Conservation (phyloP, 2,888 invertebrate genomes). For the Prosapia bicincta region DNA sequence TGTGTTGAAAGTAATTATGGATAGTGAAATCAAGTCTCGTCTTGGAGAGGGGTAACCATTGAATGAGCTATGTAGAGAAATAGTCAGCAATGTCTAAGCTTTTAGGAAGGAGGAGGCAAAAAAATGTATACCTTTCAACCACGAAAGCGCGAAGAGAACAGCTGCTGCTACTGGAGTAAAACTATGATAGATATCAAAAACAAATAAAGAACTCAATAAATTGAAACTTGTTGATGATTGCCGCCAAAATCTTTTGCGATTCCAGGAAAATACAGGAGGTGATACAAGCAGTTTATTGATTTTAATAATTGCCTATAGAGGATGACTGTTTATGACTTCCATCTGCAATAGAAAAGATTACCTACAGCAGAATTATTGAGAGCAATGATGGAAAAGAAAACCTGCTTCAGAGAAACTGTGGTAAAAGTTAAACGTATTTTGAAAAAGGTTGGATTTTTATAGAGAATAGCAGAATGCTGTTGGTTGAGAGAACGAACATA, state of each 20-base stretch:
- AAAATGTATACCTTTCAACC: not conserved
- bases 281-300: not conserved
- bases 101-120: not conserved
- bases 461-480: constrained; percentile 3
- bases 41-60: no score
- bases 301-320: not conserved
- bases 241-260: not conserved
- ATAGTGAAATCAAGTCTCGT: no score
- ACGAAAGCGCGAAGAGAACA: not conserved
- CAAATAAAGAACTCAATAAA: constrained; percentile 5
- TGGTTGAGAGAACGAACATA: not conserved
- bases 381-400: not conserved
- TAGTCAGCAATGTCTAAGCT: constrained; percentile 2
- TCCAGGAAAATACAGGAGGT: not conserved
- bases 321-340: not conserved
- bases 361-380: not conserved
- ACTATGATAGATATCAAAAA: not conserved
- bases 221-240: not conserved
- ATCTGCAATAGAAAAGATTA: not conserved
- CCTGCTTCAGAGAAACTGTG: not conserved
- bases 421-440: not conserved
- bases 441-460: not conserved
- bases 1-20: no score
- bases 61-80: no score
- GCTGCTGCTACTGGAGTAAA: not conserved